A percentile compares a stretch with the other conserved stretches of the same genome.
Conservation (phyloP, 2,888 invertebrate genomes). For the Calliscelio sp. region DNA sequence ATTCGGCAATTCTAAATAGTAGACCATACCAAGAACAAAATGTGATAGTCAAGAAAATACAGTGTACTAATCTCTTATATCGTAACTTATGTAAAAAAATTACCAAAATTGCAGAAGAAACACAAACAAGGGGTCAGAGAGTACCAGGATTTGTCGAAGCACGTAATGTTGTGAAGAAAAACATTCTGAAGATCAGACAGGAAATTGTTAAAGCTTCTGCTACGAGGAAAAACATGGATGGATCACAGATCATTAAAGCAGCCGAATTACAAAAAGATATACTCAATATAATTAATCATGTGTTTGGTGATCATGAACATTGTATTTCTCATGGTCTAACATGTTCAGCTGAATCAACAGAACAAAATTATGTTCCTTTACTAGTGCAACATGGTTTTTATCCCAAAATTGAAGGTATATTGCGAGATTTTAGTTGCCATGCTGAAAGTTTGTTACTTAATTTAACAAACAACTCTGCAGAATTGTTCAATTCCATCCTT, state of each 20-base stretch:
- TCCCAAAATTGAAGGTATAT: background rate
- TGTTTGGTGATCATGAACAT: constrained; percentile 73
- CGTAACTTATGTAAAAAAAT: constrained; percentile 73
- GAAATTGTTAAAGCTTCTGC: background rate
- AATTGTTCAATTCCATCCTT: background rate
- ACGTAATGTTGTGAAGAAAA: background rate
- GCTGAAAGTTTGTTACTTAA: background rate
- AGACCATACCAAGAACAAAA: constrained; percentile 38
- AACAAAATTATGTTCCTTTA: background rate
- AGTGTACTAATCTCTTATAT: constrained; percentile 79
- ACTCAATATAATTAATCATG: constrained; percentile 60
- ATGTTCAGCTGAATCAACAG: background rate
- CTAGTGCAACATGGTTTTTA: constrained; percentile 3
- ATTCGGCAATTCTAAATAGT: constrained; percentile 3
- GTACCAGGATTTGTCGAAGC: background rate
- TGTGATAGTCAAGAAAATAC: constrained; percentile 37
- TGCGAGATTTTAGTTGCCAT: constrained; percentile 6
- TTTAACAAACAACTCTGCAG: constrained; percentile 5
- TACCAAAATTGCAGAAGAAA: too few relatives aligned
- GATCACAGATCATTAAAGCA: constrained; percentile 7
- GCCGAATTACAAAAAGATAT: constrained; percentile 62
- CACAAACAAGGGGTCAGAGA: background rate
- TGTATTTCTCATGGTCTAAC: constrained; percentile 37
- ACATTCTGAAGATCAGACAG: background rate
- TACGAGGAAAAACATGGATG: too few relatives aligned